These are phyloP conservation scores for Sterna hirundo DNA, from an alignment of 2,113 vertebrate genomes.

Conservation along the genomic window DNA sequence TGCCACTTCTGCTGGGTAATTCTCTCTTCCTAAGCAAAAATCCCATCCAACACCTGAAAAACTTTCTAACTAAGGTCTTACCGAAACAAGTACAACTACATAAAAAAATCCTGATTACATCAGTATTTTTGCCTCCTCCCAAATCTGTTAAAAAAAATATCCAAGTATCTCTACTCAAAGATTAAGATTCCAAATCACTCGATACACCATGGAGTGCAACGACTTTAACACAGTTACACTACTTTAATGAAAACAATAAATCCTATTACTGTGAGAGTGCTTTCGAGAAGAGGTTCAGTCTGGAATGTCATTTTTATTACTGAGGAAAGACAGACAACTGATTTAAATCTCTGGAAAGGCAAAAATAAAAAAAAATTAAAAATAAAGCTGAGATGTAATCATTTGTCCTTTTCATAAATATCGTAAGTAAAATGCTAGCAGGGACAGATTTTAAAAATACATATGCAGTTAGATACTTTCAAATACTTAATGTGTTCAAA, in stretches of 20 bases:
- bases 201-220: neutral
- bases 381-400: neutral
- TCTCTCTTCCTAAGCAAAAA: neutral
- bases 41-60: neutral
- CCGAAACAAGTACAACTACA: rapidly evolving
- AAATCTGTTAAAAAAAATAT: neutral
- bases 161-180: neutral
- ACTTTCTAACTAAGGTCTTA: neutral
- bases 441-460: neutral
- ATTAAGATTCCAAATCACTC: neutral
- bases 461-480: neutral
- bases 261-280: neutral
- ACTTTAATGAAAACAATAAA: constrained; percentile 5
- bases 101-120: neutral
- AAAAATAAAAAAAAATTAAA: neutral
- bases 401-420: neutral
- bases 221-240: neutral
- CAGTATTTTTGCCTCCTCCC: neutral
- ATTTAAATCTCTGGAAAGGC: neutral
- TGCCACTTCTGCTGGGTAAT: neutral
- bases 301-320: neutral
- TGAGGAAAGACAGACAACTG: neutral
- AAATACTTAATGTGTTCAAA: neutral
- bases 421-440: neutral
- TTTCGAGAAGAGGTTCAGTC: neutral